Evolutionary conservation across 2,113 vertebrate species (phyloP), one percentile per base, ranked within the genome.

Genomic region (Craseonycteris thonglongyai): DNA sequence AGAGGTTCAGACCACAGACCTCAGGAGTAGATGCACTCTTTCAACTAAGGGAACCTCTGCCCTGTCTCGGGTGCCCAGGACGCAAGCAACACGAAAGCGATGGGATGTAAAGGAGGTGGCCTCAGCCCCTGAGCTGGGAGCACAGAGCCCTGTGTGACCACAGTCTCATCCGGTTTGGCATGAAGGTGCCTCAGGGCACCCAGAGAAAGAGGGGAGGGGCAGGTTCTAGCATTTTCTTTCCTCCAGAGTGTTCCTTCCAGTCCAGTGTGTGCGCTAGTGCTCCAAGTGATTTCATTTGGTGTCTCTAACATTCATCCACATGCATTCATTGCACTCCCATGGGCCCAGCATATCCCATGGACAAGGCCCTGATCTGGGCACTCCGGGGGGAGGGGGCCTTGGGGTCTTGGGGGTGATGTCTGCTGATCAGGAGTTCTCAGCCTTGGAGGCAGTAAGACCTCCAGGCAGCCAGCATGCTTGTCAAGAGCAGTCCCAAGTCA

Each of bases 341-440:
- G 26, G 26, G 11, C n/a, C 47, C 61, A 33, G 72, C 49, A 24
- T n/a, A 42, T 33, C 19, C 76, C 11, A 2, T 40, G 87, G 86
- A 26, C 14, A 26, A 26, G 30, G n/a, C 87, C 33, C 38, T 19
- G 78, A 61, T 59, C n/a, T 14, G 49, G 65, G 21, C 2, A 2
- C 6, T 28, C 6, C 13, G 30, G 33, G 0, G 3, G 0, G 3
- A 21, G 5, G 22, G 22, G 2, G 26, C 42, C 56, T 45, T 1
- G 7, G 72, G 79, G 63, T 38, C 61, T 30, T 15, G 5, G 28
- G 28, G 35, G 30, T 28, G 42, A 35, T 22, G 12, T 21, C 40
- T 69, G 18, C 38, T 14, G 33, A 38, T n/a, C 12, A 11, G 59
- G 71, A 59, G 7, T 35, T 49, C 66, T 72, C 56, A n/a, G 63